These are phyloP conservation scores for Helicolenus hilgendorfi DNA, from an alignment of 2,797 vertebrate species.

Conservation along the genomic window DNA sequence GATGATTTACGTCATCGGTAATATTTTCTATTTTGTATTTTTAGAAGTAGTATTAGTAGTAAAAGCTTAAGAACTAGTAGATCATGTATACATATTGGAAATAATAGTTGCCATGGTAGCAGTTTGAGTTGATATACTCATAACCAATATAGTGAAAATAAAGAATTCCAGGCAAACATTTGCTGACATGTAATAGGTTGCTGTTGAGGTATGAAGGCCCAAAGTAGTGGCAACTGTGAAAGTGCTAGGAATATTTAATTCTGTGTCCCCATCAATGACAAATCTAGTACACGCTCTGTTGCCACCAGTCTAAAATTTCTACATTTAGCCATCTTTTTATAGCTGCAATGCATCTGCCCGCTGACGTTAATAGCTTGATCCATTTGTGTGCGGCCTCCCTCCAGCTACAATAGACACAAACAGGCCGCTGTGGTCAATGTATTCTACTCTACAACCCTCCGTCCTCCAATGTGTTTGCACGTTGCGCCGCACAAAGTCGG, in stretches of 20 bases:
- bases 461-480: conserved; percentile 67
- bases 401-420: conserved; percentile 46
- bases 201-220: not conserved
- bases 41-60: not conserved
- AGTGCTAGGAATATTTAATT: conserved; percentile 10
- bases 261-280: not conserved
- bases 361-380: conserved; percentile 68
- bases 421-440: conserved; percentile 53
- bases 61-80: not conserved
- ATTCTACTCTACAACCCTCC: conserved; percentile 46
- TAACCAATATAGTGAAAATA: not conserved
- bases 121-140: not conserved
- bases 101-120: not conserved
- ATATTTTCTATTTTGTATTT: conserved; percentile 3
- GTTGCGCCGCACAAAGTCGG: conserved; percentile 56
- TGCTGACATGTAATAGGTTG: not conserved
- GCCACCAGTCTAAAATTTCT: not conserved
- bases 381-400: conserved; percentile 43
- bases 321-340: conserved; percentile 55
- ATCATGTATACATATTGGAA: not conserved
- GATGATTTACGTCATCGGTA: conserved; percentile 21
- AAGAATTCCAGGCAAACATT: not conserved
- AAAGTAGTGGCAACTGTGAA: not conserved
- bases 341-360: conserved; percentile 51
- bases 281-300: not conserved